These are phyloP conservation scores for Pardosa pseudoannulata DNA, from an alignment of 2,888 invertebrate genomes.

Conservation along the genomic window DNA sequence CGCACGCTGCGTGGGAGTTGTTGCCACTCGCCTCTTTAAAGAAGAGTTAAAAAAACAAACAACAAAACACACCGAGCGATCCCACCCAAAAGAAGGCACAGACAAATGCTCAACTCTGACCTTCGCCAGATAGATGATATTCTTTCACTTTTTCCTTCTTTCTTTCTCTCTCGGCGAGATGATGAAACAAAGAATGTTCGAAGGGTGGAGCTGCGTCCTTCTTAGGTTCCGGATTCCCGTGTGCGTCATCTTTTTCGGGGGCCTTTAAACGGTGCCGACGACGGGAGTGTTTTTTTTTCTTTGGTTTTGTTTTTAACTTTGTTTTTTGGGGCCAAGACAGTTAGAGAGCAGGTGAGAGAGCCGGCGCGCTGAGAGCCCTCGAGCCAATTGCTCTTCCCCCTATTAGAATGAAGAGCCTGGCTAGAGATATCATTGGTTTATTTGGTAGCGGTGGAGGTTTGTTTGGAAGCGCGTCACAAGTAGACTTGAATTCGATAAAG, in stretches of 20 bases:
- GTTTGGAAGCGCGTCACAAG: no score
- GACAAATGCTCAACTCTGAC: constrained; percentile 54
- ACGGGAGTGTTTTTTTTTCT: background rate
- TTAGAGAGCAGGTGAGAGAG: constrained; percentile 3
- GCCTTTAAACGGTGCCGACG: constrained; percentile 54
- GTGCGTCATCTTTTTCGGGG: constrained; percentile 51
- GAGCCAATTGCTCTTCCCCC: background rate
- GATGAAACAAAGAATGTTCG: constrained; percentile 67
- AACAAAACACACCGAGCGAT: no score
- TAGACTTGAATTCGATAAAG: no score
- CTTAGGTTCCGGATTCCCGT: constrained; percentile 60
- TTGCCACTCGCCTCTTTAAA: no score
- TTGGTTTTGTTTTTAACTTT: background rate
- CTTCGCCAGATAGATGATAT: no score
- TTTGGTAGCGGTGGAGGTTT: no score
- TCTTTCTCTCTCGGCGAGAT: background rate
- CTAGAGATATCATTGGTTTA: background rate
- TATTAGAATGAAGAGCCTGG: no score
- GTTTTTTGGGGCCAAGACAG: background rate
- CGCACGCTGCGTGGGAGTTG: background rate
- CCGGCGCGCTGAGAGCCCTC: background rate
- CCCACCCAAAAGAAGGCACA: constrained; percentile 1
- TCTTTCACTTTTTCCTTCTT: constrained; percentile 27
- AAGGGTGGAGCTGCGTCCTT: constrained; percentile 57
- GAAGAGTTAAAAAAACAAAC: no score